Evolutionary conservation across 1,140 invertebrate genomes (phyloP).

Genomic region (Drosophila varians): DNA sequence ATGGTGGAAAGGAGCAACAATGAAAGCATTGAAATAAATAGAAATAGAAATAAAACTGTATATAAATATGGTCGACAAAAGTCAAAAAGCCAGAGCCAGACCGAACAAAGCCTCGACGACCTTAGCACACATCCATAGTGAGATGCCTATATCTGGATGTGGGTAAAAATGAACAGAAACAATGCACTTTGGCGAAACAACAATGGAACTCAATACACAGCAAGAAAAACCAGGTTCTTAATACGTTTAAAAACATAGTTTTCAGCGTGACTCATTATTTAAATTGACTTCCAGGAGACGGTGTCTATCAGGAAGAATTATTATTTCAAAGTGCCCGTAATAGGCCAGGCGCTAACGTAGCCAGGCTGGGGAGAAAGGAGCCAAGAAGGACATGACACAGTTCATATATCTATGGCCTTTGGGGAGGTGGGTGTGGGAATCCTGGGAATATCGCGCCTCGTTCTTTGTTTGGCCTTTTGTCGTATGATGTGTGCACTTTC

Average conservation of each 20-base stretch:
- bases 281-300: no score
- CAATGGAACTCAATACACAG: constrained; percentile 50
- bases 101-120: constrained; percentile 58
- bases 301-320: no score
- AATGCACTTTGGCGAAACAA: constrained; percentile 37
- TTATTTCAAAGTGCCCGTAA: constrained; percentile 12
- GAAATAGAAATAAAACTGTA: constrained; percentile 68
- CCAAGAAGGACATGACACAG: not conserved
- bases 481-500: constrained; percentile 16
- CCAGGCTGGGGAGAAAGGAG: not conserved
- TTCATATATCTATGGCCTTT: constrained; percentile 7
- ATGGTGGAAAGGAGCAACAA: constrained; percentile 9
- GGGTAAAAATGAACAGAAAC: constrained; percentile 49
- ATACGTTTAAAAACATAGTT: not conserved
- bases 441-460: constrained; percentile 14
- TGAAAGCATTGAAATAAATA: constrained; percentile 70
- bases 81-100: constrained; percentile 62
- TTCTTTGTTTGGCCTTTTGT: constrained; percentile 39
- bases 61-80: constrained; percentile 76
- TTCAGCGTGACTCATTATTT: not conserved
- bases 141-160: constrained; percentile 33
- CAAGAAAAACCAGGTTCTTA: not conserved
- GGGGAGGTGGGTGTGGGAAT: not conserved
- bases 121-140: constrained; percentile 51
- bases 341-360: constrained; percentile 5